Conservation (phyloP, 2,113 vertebrate genomes). For the Xenus cinereus region DNA sequence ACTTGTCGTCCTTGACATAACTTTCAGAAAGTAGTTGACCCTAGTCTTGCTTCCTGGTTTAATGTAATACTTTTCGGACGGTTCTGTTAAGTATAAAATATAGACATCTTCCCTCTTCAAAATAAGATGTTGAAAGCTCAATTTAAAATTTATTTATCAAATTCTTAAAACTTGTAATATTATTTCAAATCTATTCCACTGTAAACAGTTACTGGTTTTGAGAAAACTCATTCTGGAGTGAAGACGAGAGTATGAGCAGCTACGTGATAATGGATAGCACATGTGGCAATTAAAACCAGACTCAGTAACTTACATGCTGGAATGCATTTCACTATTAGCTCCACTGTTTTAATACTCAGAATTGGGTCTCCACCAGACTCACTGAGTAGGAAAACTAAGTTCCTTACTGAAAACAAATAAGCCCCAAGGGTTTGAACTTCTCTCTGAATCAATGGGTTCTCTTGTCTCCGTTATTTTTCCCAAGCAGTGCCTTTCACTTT, state of each 20-base stretch:
- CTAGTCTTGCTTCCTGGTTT: not conserved
- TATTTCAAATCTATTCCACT: not conserved
- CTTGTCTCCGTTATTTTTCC: not conserved
- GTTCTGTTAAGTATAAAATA: not conserved
- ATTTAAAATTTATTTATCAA: not conserved
- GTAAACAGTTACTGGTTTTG: not conserved
- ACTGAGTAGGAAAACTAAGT: not conserved
- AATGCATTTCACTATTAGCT: not conserved
- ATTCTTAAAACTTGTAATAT: not conserved
- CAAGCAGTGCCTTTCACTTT: not conserved
- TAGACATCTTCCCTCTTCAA: not conserved
- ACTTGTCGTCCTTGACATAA: accelerated
- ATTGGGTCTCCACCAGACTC: not conserved
- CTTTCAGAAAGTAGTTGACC: not conserved
- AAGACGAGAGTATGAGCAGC: not conserved
- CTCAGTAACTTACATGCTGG: not conserved
- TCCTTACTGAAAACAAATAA: not conserved
- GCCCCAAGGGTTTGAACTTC: not conserved
- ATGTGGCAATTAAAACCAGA: not conserved
- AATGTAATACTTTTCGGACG: not conserved
- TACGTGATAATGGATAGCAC: not conserved
- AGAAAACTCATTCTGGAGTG: not conserved
- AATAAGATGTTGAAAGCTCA: not conserved
- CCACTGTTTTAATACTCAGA: not conserved
- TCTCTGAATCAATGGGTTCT: not conserved